Evolutionary conservation across 2,888 invertebrate species (phyloP).

Genomic region (Tinea semifulvella): DNA sequence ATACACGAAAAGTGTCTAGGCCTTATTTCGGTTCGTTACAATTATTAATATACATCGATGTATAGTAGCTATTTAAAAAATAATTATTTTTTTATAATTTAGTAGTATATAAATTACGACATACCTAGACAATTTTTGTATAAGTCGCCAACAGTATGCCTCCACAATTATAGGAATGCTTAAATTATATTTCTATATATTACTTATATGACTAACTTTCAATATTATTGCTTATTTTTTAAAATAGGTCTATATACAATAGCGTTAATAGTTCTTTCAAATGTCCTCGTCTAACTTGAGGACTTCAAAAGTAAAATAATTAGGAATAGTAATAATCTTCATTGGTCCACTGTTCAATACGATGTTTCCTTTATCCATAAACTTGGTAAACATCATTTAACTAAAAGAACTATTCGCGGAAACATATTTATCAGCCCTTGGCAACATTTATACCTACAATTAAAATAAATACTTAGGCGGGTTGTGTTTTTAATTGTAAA

Average conservation of each 20-base stretch:
- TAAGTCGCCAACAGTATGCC: slow-evolving; percentile 1
- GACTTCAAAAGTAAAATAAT: slow-evolving; percentile 1
- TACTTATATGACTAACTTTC: background rate
- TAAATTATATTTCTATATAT: background rate
- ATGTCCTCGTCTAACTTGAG: background rate
- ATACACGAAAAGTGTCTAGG: too few relatives aligned
- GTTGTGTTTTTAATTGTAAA: too few relatives aligned
- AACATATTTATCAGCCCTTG: slow-evolving; percentile 2
- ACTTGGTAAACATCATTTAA: background rate
- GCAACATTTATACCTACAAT: too few relatives aligned
- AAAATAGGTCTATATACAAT: too few relatives aligned
- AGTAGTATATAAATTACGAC: too few relatives aligned
- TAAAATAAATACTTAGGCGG: too few relatives aligned
- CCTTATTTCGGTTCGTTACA: too few relatives aligned
- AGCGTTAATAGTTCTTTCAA: background rate
- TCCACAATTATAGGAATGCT: slow-evolving; percentile 6
- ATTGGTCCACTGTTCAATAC: slow-evolving; percentile 7
- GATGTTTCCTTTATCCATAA: background rate
- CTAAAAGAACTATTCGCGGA: background rate
- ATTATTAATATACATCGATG: too few relatives aligned
- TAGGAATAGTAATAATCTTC: background rate
- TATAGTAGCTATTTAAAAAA: too few relatives aligned
- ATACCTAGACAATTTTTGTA: slow-evolving; percentile 1
- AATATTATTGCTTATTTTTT: background rate
- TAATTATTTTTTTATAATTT: too few relatives aligned